Evolutionary conservation across 1,140 invertebrate species (phyloP), one percentile per base, ranked within the genome.

Genomic region (Zaprionus capensis): DNA sequence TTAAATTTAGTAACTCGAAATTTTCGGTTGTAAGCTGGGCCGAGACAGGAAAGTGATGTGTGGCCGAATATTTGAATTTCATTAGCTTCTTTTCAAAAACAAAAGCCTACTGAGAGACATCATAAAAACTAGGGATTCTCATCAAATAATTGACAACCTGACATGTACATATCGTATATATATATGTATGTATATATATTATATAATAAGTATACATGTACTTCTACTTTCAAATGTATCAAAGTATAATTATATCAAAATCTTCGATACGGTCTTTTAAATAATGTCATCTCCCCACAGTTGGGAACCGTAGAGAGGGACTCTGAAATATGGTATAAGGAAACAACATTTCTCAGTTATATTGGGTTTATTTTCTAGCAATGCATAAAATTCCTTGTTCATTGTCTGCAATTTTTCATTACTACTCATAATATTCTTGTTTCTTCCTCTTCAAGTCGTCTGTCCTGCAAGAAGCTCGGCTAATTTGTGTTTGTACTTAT

Each of bases 381-480:
- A 83, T 88, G 77, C 77, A 41, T 83, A 77, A 80, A 87, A 88
- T 78, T 63, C 74, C 84, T 87, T 87, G 88, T 84, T 80, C 68
- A 87, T 81, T 62, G 38, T 80, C 63, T 71, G 71, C 76, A 83
- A 90, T 84, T 71, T 69, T 78, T 75, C 81, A 84, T 81, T 85
- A 87, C 83, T 84, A 87, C 67, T 67, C 70, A 44, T 62, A 53
- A 55, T 53, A 17, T 46, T 46, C 0, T 65, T 24, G 11, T 24
- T 22, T 51, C 20, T 24, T 51, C 34, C 64, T 71, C 34, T 66
- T 31, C 20, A 66, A 66, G 67, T 34, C 24, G 22, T 46, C 20
- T 31, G 15, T 28, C 55, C 59, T 24, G 75, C 64, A 64, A 44
- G 66, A 82, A 82, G 75, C 80, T 75, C 61, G 59, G 57, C 62